phyloP scores from a whole-genome alignment of 2,797 vertebrate species.

The Sebastes minor region DNA sequence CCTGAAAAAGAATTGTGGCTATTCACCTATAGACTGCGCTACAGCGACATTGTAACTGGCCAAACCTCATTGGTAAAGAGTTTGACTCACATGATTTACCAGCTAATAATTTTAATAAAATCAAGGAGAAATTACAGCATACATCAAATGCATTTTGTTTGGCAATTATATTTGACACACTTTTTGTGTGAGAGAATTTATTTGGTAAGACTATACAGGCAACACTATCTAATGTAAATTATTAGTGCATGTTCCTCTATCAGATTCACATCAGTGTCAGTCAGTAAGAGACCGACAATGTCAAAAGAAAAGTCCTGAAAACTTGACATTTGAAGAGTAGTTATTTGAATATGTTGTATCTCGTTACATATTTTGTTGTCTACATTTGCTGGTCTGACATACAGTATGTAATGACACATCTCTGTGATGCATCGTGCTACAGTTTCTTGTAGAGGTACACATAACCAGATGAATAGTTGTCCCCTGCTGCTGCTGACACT shows the following conservation, averaged over 20 bases:
- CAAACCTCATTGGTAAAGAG: too few species aligned
- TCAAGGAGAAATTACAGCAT: background rate
- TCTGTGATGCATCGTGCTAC: background rate
- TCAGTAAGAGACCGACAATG: background rate
- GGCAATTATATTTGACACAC: background rate
- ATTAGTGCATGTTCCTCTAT: background rate
- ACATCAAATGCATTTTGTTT: background rate
- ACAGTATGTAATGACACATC: too few species aligned
- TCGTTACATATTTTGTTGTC: too few species aligned
- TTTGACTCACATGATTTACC: background rate
- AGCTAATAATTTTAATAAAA: background rate
- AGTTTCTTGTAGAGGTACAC: background rate
- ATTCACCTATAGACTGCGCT: too few species aligned
- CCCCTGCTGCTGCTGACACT: background rate
- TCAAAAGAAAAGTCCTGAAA: background rate
- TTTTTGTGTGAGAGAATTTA: background rate
- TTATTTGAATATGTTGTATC: background rate
- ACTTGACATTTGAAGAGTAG: background rate
- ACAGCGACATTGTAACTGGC: too few species aligned
- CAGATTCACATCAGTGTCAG: background rate
- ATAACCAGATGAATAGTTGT: background rate
- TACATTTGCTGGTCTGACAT: background rate
- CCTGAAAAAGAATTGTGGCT: too few species aligned
- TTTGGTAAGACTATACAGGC: background rate
- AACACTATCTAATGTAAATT: background rate